Conservation (phyloP, 2,113 vertebrate species). For the Probosciger aterrimus region DNA sequence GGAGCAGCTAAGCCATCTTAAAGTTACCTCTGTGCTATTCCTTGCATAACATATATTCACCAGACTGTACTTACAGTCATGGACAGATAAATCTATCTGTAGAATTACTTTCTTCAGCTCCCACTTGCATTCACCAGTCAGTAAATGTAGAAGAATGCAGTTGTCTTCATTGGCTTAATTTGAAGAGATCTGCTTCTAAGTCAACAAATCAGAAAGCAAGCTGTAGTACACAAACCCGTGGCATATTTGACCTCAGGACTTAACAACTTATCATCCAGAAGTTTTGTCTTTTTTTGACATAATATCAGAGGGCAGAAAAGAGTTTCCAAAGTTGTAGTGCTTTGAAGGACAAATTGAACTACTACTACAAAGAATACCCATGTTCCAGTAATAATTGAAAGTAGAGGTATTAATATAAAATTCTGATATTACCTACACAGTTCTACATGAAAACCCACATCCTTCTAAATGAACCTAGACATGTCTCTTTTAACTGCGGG, state of each 20-base stretch:
- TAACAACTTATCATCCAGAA: background rate
- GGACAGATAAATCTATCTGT: background rate
- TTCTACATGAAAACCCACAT: background rate
- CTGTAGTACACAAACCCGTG: rapidly evolving
- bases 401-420: background rate
- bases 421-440: background rate
- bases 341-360: background rate
- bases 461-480: background rate
- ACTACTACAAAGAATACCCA: background rate
- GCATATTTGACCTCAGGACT: background rate
- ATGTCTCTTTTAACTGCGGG: background rate
- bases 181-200: background rate
- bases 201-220: background rate
- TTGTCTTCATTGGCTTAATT: background rate
- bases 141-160: background rate
- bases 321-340: background rate
- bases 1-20: background rate
- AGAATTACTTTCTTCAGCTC: background rate
- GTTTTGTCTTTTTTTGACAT: background rate
- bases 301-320: background rate
- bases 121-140: background rate
- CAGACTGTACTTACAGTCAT: rapidly evolving
- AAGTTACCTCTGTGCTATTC: background rate
- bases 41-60: background rate
- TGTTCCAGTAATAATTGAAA: background rate